Evolutionary conservation across 2,113 vertebrate genomes (phyloP), one percentile per base, ranked within the genome.

Genomic region (Muntiacus reevesi): DNA sequence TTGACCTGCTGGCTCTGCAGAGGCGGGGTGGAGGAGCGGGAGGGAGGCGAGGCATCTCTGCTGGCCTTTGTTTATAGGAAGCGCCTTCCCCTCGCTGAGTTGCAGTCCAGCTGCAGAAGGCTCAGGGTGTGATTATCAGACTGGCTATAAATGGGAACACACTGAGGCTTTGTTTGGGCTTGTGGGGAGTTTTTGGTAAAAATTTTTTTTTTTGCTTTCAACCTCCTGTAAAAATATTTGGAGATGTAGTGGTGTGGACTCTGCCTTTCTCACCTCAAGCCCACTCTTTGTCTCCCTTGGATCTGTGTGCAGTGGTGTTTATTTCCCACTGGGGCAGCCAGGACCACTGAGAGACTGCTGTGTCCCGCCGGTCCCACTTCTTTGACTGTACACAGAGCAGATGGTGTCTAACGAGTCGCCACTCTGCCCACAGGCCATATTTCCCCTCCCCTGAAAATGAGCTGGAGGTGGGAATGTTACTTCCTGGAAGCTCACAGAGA

Each of bases 1-100:
- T 97, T 98, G 98, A 98, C 98, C 98, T 98, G 97, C 40, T 40
- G 23, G 74, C 95, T 98, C 97, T 98, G 95, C 91, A 14, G 95
- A 84, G 17, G 15, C 5, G 23, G 21, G 54, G 7, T 19, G 4
- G 33, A 36, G 57, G 95, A 90, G 96, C 89, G 93, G 97, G 97
- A 92, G 96, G 95, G 98, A 98, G 98, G 98, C 98, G 89, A 97
- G 82, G 54, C 2, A 97, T 47, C 98, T 88, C 90, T 96, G 82
- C 62, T 82, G 36, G 83, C 78, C 95, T 91, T 89, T 97, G 89
- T 98, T 98, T 97, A 98, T 97, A 98, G 97, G 97, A 98, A 97
- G 76, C 2, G 36, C 81, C 96, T 97, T 98, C 91, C 81, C 86
- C 89, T 85, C 43, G 1, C 19, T 15, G 84, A 82, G 98, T 97